Evolutionary conservation across 2,113 vertebrate genomes (phyloP).

Genomic region (Hemiprocne comata): DNA sequence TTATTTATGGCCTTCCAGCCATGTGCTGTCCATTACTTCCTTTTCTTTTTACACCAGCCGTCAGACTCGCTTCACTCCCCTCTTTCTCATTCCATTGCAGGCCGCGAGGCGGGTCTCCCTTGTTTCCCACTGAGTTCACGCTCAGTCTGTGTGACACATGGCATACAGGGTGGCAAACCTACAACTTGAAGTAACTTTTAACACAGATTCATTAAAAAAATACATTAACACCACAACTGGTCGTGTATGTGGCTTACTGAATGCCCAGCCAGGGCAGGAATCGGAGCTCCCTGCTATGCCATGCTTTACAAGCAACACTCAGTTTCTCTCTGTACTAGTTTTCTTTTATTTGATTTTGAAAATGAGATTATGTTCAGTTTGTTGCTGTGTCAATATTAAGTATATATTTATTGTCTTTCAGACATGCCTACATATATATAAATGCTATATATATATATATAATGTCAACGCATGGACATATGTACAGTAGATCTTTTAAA

Average conservation of each 20-base stretch:
- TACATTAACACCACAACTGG: background rate
- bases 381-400: conserved; percentile 75
- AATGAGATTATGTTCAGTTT: conserved; percentile 68
- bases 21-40: background rate
- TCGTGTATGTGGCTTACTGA: background rate
- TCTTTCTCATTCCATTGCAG: background rate
- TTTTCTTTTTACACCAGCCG: background rate
- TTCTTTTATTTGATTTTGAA: conserved; percentile 48
- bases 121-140: background rate
- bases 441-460: conserved; percentile 74
- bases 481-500: conserved; percentile 86
- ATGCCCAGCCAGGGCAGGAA: conserved; percentile 21
- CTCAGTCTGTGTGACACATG: background rate
- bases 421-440: conserved; percentile 76
- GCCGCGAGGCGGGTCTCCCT: background rate
- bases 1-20: conserved; percentile 36
- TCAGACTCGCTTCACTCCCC: background rate
- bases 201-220: background rate
- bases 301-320: conserved; percentile 30
- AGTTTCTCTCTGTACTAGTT: conserved; percentile 38
- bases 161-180: background rate
- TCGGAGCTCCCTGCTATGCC: conserved; percentile 27
- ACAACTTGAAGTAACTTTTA: background rate
- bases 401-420: conserved; percentile 85
- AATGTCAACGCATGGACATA: conserved; percentile 84